Base-by-base conservation (phyloP, 2,113 vertebrate genomes). In the Pterocles gutturalis region DNA sequence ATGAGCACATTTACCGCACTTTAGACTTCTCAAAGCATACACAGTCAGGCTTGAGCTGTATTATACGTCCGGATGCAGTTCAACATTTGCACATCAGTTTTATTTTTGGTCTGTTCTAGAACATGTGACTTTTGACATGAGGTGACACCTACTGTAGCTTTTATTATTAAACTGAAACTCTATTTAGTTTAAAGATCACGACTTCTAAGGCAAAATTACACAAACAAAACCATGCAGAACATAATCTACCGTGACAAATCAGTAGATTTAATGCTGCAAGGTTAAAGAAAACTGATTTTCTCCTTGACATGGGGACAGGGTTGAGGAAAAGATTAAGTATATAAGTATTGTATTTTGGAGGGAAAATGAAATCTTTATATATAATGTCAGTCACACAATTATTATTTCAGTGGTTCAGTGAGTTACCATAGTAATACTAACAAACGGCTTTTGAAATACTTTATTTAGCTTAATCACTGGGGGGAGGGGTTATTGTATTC, bases 391-490 rank as follows among this genome's bases (percentile, higher is more conserved):
- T 54, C 65, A 58, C 66, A 89, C 7, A 67, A 69, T 85, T 89
- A 75, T 87, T 95, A 89, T 93, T 97, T 97, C 85, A 89, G n/a
- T 65, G 33, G 36, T 94, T 95, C 33, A 71, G 65, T 86, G 51
- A 36, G 88, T 98, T 97, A 93, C 96, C 96, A 97, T 97, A 97
- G 97, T 58, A 90, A 96, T 97, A 69, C 26, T 93, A 88, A 51
- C 45, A 87, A 36, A 28, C 45, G 70, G 81, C 48, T 91, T 96
- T 95, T 84, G 82, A 96, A 95, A 92, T 72, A 86, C 36, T 43
- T 95, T 80, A 85, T 87, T 98, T 96, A 95, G 61, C 79, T 88
- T 86, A 89, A 89, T 75, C 62, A 62, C 36, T 88, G 45, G 67
- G 73, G 31, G 62, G 66, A 70, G 28, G n/a, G 72, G 45, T 45